Evolutionary conservation across 2,797 vertebrate species (phyloP), one percentile per base, ranked within the genome.

Genomic region (Phylloscopus collybita): DNA sequence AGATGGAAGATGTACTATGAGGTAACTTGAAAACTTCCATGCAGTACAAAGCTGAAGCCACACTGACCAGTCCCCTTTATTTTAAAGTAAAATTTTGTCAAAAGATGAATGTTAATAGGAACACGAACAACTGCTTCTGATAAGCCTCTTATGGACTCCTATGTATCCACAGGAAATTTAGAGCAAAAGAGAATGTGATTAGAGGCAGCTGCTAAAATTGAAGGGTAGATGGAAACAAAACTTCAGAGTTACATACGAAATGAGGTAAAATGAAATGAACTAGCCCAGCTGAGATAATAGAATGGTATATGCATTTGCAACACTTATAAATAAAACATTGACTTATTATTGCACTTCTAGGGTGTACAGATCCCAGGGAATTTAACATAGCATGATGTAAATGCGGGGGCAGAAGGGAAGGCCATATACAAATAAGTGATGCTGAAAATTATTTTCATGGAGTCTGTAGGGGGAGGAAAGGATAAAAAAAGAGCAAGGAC

Each of bases 281-380:
- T 59, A 75, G 30, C 25, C 62, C 49, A 92, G 47, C 80, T 96
- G 93, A 92, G 90, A 91, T 93, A 96, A 93, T 94, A 87, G 57
- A 83, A 79, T 22, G 56, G 59, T 84, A 54, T 60, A 84, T 32
- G 17, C 21, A 70, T 93, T 95, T 86, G 19, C 69, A n/a, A 71
- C 10, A 13, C 56, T 91, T 92, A 85, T 81, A 95, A 93, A 96
- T 95, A 95, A 96, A 96, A 85, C 50, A 87, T 53, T 45, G 62
- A 74, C 56, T 83, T 86, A 71, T 80, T 95, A 85, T 78, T 96
- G 80, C 32, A 69, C 26, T 90, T 91, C 18, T 29, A 67, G 80
- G 21, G 38, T 44, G 30, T 61, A 85, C 32, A 64, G 40, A 72
- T 80, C 36, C 34, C 54, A 91, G 44, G 57, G 57, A 95, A 93